phyloP scores from a whole-genome alignment of 1,140 invertebrate genomes.

The Drosophila simulans region DNA sequence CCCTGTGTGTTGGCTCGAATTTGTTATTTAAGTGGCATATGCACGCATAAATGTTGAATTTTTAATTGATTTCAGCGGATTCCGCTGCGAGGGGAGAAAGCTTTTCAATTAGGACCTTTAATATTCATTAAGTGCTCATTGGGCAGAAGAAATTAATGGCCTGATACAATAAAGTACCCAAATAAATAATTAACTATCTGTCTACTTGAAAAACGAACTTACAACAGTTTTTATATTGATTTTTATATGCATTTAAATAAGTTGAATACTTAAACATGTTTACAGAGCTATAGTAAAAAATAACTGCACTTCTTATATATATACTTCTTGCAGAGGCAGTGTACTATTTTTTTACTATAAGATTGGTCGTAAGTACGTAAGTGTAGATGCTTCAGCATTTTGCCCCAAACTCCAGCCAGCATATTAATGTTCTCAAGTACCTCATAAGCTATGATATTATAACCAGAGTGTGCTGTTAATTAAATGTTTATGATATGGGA shows the following conservation, averaged over 20 bases:
- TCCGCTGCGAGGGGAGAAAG: slow-evolving; percentile 19
- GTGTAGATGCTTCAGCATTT: slow-evolving; percentile 1
- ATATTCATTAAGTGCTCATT: slow-evolving; percentile 9
- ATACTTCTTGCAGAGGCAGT: not conserved
- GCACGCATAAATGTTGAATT: slow-evolving; percentile 49
- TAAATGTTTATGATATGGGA: slow-evolving; percentile 29
- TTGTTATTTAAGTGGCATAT: slow-evolving; percentile 58
- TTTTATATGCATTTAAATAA: not conserved
- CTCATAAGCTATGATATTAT: slow-evolving; percentile 35
- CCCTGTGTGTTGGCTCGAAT: slow-evolving; percentile 33
- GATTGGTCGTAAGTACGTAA: slow-evolving; percentile 22
- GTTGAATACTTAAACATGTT: not conserved
- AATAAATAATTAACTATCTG: slow-evolving; percentile 1
- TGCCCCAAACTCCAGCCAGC: not conserved
- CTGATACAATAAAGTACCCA: not conserved
- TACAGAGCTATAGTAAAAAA: not conserved
- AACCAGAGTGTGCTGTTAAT: slow-evolving; percentile 24
- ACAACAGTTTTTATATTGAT: slow-evolving; percentile 1
- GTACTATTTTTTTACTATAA: slow-evolving; percentile 3
- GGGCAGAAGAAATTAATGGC: not conserved
- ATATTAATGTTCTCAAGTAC: slow-evolving; percentile 24
- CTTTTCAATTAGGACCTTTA: slow-evolving; percentile 33
- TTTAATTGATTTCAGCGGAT: slow-evolving; percentile 67
- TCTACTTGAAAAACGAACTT: not conserved
- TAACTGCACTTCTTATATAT: not conserved